phyloP scores from a whole-genome alignment of 2,113 vertebrate species.

The Anthoscopus minutus region DNA sequence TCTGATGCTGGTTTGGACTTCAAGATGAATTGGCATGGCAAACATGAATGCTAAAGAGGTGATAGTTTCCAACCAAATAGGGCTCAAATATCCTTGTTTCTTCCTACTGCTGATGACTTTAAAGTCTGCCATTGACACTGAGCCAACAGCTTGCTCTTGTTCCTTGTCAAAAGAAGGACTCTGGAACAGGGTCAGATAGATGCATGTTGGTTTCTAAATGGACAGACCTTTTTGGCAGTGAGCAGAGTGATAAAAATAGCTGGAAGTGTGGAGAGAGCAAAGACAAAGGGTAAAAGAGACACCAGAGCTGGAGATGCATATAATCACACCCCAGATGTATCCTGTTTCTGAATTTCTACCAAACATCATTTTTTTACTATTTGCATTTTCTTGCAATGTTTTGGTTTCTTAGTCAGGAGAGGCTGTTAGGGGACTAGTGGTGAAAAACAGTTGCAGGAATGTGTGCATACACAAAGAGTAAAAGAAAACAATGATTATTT shows the following conservation, averaged over 20 bases:
- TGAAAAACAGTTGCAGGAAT: background rate
- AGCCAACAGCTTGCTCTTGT: background rate
- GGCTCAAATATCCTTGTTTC: background rate
- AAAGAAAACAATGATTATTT: background rate
- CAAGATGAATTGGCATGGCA: background rate
- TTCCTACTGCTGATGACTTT: background rate
- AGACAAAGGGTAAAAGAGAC: background rate
- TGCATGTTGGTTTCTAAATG: background rate
- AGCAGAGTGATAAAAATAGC: background rate
- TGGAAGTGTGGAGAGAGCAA: background rate
- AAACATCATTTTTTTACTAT: background rate
- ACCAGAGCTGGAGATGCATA: background rate
- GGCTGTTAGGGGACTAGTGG: background rate
- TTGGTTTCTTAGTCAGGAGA: background rate
- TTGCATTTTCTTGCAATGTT: background rate
- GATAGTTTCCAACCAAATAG: background rate
- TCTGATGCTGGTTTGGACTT: background rate
- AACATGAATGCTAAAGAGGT: background rate
- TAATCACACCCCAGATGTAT: background rate
- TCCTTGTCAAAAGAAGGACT: background rate
- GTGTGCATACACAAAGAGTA: background rate
- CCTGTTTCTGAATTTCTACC: background rate
- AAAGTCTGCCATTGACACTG: background rate
- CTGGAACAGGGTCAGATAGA: background rate
- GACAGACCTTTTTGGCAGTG: background rate